These are phyloP conservation scores for Pteruthius melanotis DNA, from an alignment of 2,113 vertebrate species.

Conservation along the genomic window DNA sequence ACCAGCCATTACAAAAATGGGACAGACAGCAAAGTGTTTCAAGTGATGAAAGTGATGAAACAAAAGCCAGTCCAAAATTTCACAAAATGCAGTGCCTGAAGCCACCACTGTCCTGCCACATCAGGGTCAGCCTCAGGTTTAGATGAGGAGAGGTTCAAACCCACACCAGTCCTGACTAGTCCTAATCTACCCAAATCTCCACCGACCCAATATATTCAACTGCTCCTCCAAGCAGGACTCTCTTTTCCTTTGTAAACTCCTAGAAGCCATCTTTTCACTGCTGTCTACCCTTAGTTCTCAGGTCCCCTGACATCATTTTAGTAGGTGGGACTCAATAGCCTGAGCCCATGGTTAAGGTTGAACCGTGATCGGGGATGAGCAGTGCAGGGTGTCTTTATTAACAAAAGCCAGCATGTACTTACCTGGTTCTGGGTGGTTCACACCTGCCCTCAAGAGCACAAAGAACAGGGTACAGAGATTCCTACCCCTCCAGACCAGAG, in stretches of 20 bases:
- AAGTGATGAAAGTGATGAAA: not conserved
- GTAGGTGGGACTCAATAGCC: not conserved
- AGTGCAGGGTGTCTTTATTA: not conserved
- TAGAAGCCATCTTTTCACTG: not conserved
- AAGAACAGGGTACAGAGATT: not conserved
- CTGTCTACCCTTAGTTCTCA: not conserved
- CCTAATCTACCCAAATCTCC: not conserved
- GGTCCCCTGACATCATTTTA: not conserved
- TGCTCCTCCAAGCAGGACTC: not conserved
- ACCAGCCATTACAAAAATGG: not conserved
- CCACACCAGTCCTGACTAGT: not conserved
- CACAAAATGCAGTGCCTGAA: not conserved
- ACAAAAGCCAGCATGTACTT: rapidly evolving
- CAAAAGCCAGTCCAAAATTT: not conserved
- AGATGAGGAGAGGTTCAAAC: not conserved
- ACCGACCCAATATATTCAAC: not conserved
- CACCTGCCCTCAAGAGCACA: not conserved
- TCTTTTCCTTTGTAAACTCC: not conserved
- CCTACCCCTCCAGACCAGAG: not conserved
- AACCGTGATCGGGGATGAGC: not conserved
- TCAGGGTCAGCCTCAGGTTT: not conserved
- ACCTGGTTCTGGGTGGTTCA: not conserved
- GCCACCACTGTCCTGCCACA: not conserved
- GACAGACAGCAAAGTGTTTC: not conserved
- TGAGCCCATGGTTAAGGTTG: not conserved